These are phyloP conservation scores for Caracal caracal DNA, from an alignment of 2,113 vertebrate species.

Conservation along the genomic window DNA sequence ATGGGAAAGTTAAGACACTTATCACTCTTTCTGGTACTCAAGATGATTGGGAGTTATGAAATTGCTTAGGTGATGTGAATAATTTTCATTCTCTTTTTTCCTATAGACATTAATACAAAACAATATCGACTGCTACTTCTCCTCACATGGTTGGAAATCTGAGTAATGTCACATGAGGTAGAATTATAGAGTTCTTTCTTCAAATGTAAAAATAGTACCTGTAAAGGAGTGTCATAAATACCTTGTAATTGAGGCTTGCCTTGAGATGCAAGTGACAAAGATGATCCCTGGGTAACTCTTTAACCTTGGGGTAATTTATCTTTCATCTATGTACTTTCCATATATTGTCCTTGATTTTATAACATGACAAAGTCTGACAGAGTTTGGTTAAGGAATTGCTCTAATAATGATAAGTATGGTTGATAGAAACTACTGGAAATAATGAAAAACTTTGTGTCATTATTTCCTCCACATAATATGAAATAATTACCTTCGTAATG, in stretches of 20 bases:
- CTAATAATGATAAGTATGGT: neutral
- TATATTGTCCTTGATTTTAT: neutral
- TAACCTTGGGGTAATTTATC: neutral
- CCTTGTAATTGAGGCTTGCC: neutral
- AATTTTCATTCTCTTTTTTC: neutral
- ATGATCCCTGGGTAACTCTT: neutral
- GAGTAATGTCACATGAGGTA: neutral
- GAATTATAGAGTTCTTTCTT: neutral
- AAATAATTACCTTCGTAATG: neutral
- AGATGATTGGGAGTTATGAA: neutral
- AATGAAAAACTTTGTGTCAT: neutral
- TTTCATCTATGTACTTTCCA: neutral
- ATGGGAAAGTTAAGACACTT: neutral
- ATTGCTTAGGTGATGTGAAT: neutral
- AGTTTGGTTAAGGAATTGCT: neutral
- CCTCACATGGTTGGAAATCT: neutral
- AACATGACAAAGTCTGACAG: neutral
- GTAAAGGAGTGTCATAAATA: neutral
- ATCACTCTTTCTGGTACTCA: neutral
- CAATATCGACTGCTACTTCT: neutral
- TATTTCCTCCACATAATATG: neutral
- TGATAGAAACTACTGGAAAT: neutral
- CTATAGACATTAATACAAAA: neutral
- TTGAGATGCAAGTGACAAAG: neutral
- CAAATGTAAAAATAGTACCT: neutral